Base-by-base conservation (phyloP, 2,797 vertebrate species). In the Myotis pilosus region DNA sequence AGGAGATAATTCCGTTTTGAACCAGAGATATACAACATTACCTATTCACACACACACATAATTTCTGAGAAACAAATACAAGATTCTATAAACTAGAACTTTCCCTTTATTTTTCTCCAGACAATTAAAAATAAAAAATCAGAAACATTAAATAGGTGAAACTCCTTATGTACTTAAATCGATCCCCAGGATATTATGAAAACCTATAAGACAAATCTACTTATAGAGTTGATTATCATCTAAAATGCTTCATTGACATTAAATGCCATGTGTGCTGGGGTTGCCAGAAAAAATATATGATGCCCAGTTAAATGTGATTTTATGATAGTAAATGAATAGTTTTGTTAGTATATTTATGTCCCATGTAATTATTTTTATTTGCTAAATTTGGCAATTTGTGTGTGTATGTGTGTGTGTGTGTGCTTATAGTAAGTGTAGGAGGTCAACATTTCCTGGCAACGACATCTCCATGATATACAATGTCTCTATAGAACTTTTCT, bases 61-160 rank as follows among this genome's bases (percentile, higher is more conserved):
- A 47, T 85, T 80, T 68, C 76, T 62, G 62, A 94, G 41, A 93
- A 91, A 51, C 20, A 92, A 87, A 83, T 9, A 62, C 7, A 92
- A 57, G 41, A 74, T 68, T 91, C 72, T 68, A 66, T 62, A 76
- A 74, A 38, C 5, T 44, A 83, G 44, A 44, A n/a, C 74, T 20
- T 20, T 15, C 6, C 57, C 10, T 87, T 75, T 81, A 88, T 91
- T 79, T 83, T 81, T 80, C 88, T 96, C 47, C 22, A 75, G 41
- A 41, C 9, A 94, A 92, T 11, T 60, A 28, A 62, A 92, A 95
- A 47, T 25, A 62, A 91, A 95, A 95, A 87, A 36, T 62, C n/a
- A 68, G 33, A 81, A 78, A 78, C 44, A 92, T 64, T 47, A 68
- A 92, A 62, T 76, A 89, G 69, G 5, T 49, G 20, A 80, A 91